Base-by-base conservation (phyloP, 2,797 vertebrate genomes). In the Karalla daura region DNA sequence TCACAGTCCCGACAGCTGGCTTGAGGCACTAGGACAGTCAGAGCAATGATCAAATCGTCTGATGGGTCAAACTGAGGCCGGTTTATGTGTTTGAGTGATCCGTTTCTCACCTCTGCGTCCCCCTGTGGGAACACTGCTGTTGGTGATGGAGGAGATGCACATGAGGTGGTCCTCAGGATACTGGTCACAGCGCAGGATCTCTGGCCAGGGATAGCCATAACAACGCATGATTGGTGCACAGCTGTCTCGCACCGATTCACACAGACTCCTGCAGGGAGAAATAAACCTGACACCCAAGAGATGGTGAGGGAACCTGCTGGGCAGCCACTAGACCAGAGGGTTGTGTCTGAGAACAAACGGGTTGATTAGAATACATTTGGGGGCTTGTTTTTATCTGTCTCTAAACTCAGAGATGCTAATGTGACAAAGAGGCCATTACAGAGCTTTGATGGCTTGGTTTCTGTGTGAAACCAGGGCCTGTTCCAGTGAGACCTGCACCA, bases 1-100 rank as follows among this genome's bases (percentile, higher is more conserved):
- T 96, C 91, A 1, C 95, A 96, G 56, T 96, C 95, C 39, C 77
- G 92, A 76, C 95, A 96, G 88, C 95, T 96, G 58, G 95, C 95
- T 72, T 86, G 75, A 15, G 94, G 95, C 49, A 93, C 93, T 92
- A 86, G 84, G 85, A 88, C 1, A 63, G 14, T 70, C 23, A 78
- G 60, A 81, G 15, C 37, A 61, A 20, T 25, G 53, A 78, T 45
- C 76, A 5, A 68, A 39, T 66, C 2, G 7, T 35, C 51, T 50
- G 12, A 68, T 70, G 11, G 64, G 24, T 74, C 8, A 51, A 59
- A 25, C 25, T 7, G 13, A 12, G 2, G 28, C 12, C 51, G 33
- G 10, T 2, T 9, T 20, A 14, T n/a, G 8, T 32, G 17, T 41
- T 7, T 46, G 1, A 30, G 5, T 35, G 6, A 21, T 43, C 4